Evolutionary conservation across 2,888 invertebrate genomes (phyloP).

Genomic region (Acanthosepion esculentum): DNA sequence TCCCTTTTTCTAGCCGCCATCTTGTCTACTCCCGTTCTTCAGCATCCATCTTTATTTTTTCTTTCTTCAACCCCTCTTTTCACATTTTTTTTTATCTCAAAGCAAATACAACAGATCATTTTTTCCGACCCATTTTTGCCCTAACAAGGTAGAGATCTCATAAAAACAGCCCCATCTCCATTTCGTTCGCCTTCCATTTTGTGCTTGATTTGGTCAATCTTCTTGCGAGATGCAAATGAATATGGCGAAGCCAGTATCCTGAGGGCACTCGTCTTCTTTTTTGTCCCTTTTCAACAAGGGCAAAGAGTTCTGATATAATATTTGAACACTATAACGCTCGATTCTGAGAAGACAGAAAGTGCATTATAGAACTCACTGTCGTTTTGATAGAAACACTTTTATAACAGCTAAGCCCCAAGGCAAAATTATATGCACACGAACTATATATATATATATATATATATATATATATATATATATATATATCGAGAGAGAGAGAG

Average conservation of each 20-base stretch:
- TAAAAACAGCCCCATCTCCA: not conserved
- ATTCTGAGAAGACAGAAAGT: not conserved
- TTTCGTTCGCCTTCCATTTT: not conserved
- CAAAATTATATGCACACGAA: no score
- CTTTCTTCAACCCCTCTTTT: not conserved
- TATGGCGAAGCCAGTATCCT: not conserved
- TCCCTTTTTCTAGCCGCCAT: no score
- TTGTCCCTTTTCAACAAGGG: not conserved
- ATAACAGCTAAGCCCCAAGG: not conserved
- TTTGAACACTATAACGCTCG: not conserved
- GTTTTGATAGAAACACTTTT: not conserved
- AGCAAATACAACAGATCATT: not conserved
- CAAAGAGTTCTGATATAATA: not conserved
- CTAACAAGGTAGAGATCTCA: not conserved
- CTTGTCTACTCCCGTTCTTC: no score
- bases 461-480: no score
- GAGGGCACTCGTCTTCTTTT: not conserved
- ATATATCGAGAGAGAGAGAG: no score
- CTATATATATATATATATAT: no score
- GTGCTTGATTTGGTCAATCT: not conserved
- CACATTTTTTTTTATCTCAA: not conserved
- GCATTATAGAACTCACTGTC: not conserved
- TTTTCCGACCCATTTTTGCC: not conserved
- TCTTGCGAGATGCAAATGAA: not conserved
- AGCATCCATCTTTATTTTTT: no score